Evolutionary conservation across 1,140 invertebrate species (phyloP).

Genomic region (Euwallacea fornicatus): DNA sequence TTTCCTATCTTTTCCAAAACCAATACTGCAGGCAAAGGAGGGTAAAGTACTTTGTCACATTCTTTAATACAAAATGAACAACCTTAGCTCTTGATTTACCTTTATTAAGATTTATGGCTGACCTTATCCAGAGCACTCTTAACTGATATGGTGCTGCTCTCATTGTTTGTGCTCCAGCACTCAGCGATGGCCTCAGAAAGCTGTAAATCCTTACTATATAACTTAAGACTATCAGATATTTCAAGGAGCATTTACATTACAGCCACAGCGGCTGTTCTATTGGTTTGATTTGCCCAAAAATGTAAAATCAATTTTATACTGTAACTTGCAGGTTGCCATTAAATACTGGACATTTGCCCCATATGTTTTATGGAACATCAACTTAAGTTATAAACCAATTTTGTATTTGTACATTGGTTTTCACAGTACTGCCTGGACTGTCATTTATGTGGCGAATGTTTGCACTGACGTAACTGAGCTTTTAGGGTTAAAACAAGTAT

Average conservation of each 20-base stretch:
- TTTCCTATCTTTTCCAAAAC: slow-evolving; percentile 46
- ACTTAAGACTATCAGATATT: slow-evolving; percentile 41
- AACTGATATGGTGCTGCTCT: slow-evolving; percentile 45
- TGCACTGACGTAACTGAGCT: slow-evolving; percentile 65
- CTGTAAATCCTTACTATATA: slow-evolving; percentile 42
- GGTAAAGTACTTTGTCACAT: slow-evolving; percentile 16
- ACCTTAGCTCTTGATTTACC: background rate
- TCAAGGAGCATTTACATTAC: slow-evolving; percentile 50
- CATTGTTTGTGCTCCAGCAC: slow-evolving; percentile 49
- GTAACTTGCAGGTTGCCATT: slow-evolving; percentile 40
- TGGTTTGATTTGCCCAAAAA: slow-evolving; percentile 38
- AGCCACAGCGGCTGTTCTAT: slow-evolving; percentile 40
- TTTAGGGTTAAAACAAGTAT: slow-evolving; percentile 62
- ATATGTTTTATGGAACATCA: slow-evolving; percentile 46
- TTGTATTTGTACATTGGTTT: slow-evolving; percentile 56
- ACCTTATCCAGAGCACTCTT: slow-evolving; percentile 43
- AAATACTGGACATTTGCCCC: slow-evolving; percentile 45
- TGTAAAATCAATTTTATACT: slow-evolving; percentile 8
- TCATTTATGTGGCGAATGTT: slow-evolving; percentile 64
- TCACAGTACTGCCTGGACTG: slow-evolving; percentile 60
- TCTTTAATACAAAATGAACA: too few relatives aligned
- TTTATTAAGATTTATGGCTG: slow-evolving; percentile 40
- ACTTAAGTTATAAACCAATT: slow-evolving; percentile 45
- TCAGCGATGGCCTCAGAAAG: slow-evolving; percentile 43
- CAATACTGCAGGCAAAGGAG: slow-evolving; percentile 8